phyloP scores from a whole-genome alignment of 2,797 vertebrate genomes.

The Oophaga sylvatica region DNA sequence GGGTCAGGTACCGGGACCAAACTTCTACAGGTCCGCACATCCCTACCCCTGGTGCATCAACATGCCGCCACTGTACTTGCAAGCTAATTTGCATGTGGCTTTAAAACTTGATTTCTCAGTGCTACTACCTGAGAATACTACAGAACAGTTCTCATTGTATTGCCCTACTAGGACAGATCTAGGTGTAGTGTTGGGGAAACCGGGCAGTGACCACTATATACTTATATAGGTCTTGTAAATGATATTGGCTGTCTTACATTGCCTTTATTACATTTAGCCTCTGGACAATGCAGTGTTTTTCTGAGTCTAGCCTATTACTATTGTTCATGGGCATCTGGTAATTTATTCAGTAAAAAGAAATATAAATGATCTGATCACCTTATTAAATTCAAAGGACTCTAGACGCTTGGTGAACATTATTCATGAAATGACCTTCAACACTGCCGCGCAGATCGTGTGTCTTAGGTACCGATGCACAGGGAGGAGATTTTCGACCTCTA shows the following conservation, averaged over 20 bases:
- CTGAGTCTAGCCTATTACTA: background rate
- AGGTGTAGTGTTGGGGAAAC: no score
- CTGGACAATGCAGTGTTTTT: background rate
- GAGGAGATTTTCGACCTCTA: background rate
- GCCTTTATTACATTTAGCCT: background rate
- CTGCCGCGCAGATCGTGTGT: background rate
- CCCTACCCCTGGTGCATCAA: no score
- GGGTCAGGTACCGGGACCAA: no score
- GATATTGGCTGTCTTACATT: background rate
- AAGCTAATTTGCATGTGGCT: no score
- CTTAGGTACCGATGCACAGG: background rate
- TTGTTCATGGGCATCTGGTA: background rate
- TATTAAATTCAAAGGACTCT: background rate
- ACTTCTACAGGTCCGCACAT: no score
- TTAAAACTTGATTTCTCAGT: no score
- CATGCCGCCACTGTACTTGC: no score
- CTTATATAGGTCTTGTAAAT: background rate
- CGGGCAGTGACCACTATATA: background rate
- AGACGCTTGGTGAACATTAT: background rate
- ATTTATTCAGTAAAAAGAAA: background rate
- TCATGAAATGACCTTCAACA: slow-evolving; percentile 20
- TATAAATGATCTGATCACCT: slow-evolving; percentile 20
- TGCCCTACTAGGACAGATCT: no score
- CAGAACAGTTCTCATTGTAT: no score
- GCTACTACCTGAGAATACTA: no score